Evolutionary conservation across 1,140 invertebrate genomes (phyloP).

Genomic region (Anagrus nilaparvatae): DNA sequence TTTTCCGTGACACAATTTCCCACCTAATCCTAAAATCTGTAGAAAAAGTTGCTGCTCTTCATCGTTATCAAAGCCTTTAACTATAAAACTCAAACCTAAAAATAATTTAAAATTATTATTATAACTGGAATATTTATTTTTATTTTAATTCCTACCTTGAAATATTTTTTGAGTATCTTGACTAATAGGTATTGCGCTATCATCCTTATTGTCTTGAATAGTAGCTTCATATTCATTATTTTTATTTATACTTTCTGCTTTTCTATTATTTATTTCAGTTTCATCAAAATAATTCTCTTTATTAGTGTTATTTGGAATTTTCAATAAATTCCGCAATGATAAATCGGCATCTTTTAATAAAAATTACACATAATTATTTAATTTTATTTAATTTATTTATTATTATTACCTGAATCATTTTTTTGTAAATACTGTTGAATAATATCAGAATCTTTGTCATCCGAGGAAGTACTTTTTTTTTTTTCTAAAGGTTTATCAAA

Average conservation of each 20-base stretch:
- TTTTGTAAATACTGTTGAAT: slow-evolving; percentile 30
- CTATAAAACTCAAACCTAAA: slow-evolving; percentile 39
- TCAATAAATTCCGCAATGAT: slow-evolving; percentile 17
- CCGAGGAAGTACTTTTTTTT: too few relatives aligned
- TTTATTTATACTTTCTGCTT: slow-evolving; percentile 2
- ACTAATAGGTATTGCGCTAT: slow-evolving; percentile 22
- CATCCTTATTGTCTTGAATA: slow-evolving; percentile 1
- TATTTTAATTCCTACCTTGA: slow-evolving; percentile 16
- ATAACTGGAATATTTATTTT: not conserved
- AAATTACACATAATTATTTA: slow-evolving; percentile 1
- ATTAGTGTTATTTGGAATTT: slow-evolving; percentile 10
- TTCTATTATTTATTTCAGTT: slow-evolving; percentile 1
- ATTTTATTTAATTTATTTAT: slow-evolving; percentile 1
- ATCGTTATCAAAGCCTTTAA: slow-evolving; percentile 36
- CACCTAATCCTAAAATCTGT: slow-evolving; percentile 40
- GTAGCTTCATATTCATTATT: not conserved
- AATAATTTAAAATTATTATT: slow-evolving; percentile 12
- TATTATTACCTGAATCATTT: slow-evolving; percentile 15
- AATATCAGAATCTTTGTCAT: slow-evolving; percentile 24
- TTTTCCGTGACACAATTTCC: slow-evolving; percentile 35
- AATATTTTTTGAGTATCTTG: slow-evolving; percentile 24
- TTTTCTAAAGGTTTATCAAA: too few relatives aligned
- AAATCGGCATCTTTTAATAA: slow-evolving; percentile 12
- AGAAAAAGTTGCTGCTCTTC: slow-evolving; percentile 30
- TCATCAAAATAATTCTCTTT: not conserved